These are phyloP conservation scores for Sander vitreus DNA, from an alignment of 2,113 vertebrate genomes.

Conservation along the genomic window DNA sequence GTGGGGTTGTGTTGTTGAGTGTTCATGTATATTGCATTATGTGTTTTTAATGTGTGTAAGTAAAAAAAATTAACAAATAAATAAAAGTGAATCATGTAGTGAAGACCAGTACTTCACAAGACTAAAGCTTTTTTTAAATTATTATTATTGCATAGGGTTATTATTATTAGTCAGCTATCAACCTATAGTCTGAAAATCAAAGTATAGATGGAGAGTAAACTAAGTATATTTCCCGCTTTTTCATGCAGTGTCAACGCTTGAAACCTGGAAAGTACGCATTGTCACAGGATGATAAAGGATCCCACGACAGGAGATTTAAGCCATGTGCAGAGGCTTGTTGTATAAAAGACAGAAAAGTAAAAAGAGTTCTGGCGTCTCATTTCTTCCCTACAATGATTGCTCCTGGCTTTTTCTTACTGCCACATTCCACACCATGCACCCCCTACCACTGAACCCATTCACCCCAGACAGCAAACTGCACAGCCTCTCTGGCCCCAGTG, in stretches of 20 bases:
- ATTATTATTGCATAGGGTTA: background rate
- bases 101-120: background rate
- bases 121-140: background rate
- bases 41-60: too few relatives aligned
- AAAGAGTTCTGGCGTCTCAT: conserved; percentile 58
- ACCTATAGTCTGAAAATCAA: background rate
- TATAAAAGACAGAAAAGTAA: conserved; percentile 43
- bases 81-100: conserved; percentile 2
- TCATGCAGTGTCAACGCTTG: background rate
- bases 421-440: conserved; percentile 74
- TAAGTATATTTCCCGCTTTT: background rate
- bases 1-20: too few relatives aligned
- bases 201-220: background rate
- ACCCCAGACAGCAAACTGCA: conserved; percentile 75
- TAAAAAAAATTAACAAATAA: too few relatives aligned
- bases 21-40: too few relatives aligned
- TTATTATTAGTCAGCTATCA: background rate
- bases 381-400: conserved; percentile 74
- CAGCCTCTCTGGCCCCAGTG: conserved; percentile 56
- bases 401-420: conserved; percentile 76
- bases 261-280: conserved; percentile 20
- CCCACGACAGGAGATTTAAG: conserved; percentile 43
- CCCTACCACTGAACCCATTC: conserved; percentile 76
- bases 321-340: conserved; percentile 46
- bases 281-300: conserved; percentile 33